Evolutionary conservation across 2,888 invertebrate species (phyloP), one percentile per base, ranked within the genome.

Genomic region (Teinopalpus imperialis): DNA sequence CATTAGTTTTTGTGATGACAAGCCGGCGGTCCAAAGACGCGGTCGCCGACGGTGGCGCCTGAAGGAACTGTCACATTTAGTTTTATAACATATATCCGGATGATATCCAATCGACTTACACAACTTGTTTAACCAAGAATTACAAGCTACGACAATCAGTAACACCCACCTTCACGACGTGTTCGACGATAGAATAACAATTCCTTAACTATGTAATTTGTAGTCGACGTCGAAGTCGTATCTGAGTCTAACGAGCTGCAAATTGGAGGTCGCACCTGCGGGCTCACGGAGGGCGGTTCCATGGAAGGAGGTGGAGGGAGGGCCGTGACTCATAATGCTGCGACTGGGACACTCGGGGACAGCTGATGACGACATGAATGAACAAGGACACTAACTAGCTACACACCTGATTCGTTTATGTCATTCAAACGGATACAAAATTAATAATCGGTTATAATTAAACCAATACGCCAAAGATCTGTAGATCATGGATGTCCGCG

Each of bases 121-220:
- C n/a, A n/a, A n/a, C n/a, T n/a, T n/a, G n/a, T n/a, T 12, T 13
- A 7, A 29, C 2, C 13, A 8, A 29, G 14, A 1, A 12, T 1
- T 7, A 29, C 29, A 13, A 13, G 12, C 29, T 10, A 4, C 2
- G 12, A 2, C 9, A 10, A 10, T 10, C 26, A 4, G 34, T 7
- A 1, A 12, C 34, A 6, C 1, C 34, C 7, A 34, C 12, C 12
- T 21, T 10, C 3, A 8, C 32, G 5, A 12, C 34, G 10, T 9
- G 10, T 9, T 20, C n/a, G n/a, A 8, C 20, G 5, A 34, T 21
- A 13, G 13, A 35, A 35, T 20, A 12, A 10, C 27, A 29, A 26
- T 26, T 36, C 9, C 27, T 27, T 37, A 37, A 37, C 37, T 27
- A 37, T 7, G 37, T 37, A 16, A 37, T 27, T 37, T 37, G 12